Evolutionary conservation across 37 sponge, comb jelly and placozoan genomes (phyloP), one percentile per base, ranked within the genome.

Genomic region (Spongilla lacustris): DNA sequence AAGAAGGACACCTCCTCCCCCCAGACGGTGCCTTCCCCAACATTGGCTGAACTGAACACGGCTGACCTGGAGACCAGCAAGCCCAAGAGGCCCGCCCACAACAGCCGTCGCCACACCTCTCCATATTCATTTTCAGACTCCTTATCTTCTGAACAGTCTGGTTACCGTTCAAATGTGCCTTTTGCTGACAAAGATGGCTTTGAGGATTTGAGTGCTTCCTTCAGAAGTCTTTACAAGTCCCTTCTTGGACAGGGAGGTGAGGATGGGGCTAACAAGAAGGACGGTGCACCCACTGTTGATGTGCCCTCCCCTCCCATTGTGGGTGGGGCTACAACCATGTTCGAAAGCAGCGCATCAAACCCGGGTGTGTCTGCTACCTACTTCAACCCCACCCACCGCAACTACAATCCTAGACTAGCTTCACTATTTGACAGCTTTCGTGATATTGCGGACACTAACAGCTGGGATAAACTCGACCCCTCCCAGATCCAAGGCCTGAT

Each of bases 161-260:
- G 46, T 8, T 46, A 46, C 46, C 46, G 8, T 8, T 4, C 46
- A 8, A 4, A 8, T 8, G 77, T 69, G 36, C 82, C 80, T 14
- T 91, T 91, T 68, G 68, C 41, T 21, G 91, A 91, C 27, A 76
- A 70, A 32, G 92, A 87, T 38, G 85, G 83, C 21, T 84, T 80
- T 48, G 90, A 93, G 6, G 86, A 85, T 37, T 80, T 93, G 23
- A 86, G 87, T 49, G 78, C 93, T 33, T 93, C 93, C 6, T 93
- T 93, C 70, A 74, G 66, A 34, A 85, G 86, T 48, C 79, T 93
- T 0, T 93, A 93, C 87, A 89, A 89, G 73, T 89, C 93, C 21
- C 66, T 93, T 17, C 89, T 89, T 86, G 87, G 83, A 37, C 80
- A 68, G n/a, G 81, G 84, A 21, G 74, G 14, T 32, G 31, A n/a